phyloP scores from a whole-genome alignment of 2,888 invertebrate species.

The Doris montereyensis region DNA sequence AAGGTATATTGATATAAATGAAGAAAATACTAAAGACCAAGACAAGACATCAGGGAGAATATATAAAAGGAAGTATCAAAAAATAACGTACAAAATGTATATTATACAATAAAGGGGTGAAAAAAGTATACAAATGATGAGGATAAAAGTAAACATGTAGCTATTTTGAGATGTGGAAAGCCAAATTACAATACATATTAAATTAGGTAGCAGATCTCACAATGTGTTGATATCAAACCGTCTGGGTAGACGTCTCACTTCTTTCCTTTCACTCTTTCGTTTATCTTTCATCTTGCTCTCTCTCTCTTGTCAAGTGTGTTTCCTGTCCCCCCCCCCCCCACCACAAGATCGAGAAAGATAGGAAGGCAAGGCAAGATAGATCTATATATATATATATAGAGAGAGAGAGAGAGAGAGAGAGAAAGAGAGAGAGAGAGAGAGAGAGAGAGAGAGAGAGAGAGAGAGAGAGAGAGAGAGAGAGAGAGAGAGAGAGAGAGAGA shows the following conservation, averaged over 20 bases:
- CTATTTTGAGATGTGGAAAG: background rate
- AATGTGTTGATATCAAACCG: no score
- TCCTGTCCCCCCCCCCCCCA: no score
- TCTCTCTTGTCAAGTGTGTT: no score
- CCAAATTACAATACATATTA: background rate
- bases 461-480: background rate
- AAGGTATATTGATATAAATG: background rate
- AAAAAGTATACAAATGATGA: background rate
- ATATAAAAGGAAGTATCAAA: background rate
- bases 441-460: conserved; percentile 12
- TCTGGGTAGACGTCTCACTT: no score
- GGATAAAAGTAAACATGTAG: background rate
- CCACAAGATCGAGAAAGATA: conserved; percentile 2
- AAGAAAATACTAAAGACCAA: background rate
- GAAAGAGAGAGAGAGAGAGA: background rate
- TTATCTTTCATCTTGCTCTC: no score
- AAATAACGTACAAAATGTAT: background rate
- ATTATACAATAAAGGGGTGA: background rate
- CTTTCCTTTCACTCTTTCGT: no score
- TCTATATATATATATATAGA: no score
- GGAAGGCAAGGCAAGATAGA: background rate
- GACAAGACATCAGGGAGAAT: background rate
- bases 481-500: background rate
- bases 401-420: no score
- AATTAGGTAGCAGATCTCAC: background rate